Base-by-base conservation (phyloP, 2,113 vertebrate species). In the Cranoglanis bouderius region DNA sequence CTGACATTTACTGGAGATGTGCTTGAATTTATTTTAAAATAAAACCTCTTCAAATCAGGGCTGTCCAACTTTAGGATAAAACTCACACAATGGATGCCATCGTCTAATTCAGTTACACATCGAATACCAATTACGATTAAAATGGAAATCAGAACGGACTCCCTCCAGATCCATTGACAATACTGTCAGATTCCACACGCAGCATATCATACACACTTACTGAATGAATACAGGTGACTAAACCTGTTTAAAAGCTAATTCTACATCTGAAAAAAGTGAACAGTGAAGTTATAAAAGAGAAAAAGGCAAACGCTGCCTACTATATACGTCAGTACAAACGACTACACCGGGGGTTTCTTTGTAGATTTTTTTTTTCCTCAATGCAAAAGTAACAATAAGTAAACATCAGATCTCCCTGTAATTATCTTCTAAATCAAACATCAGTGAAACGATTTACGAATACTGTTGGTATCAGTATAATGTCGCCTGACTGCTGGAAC, bases 251-350 rank as follows among this genome's bases (percentile, higher is more conserved):
- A 85, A n/a, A 90, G 26, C 90, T 91, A 91, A 9, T 90, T 90
- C 89, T 92, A 94, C 78, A 59, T 84, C 90, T 90, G 89, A 88
- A 55, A 85, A 89, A 74, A 70, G 32, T 85, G 0, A 59, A 43
- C 4, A 14, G 9, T 40, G 0, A 12, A 40, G 35, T 40, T 46
- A 46, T 19, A 65, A 91, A 94, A 96, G 95, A 95, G 95, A 93
- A 96, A 96, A 96, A 94, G 96, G 95, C 95, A 97, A 97, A 97
- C 95, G 94, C 95, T 95, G 96, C 94, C 96, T 96, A 96, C 95
- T 92, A 94, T 91, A 88, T 95, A 93, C 93, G 96, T 95, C 95
- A 95, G 94, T 93, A 97, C 95, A 96, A 95, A 95, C 94, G 93
- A 96, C 96, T 96, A 94, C 91, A 61, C 6, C 43, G 46, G 4